phyloP scores from a whole-genome alignment of 2,113 vertebrate species.

The Muntiacus muntjak region DNA sequence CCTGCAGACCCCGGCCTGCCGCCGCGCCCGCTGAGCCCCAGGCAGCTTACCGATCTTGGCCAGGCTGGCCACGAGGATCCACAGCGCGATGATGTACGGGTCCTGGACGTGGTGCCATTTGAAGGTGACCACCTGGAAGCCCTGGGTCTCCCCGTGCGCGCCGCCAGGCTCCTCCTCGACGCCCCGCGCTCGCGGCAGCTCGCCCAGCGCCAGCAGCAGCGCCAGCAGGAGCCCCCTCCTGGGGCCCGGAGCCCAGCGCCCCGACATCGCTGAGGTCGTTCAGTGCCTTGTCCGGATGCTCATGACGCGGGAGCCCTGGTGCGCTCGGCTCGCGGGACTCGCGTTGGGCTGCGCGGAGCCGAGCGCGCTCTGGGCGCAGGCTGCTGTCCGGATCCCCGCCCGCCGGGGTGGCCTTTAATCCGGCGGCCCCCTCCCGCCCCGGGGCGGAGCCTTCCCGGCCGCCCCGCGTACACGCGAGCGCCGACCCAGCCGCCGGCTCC shows the following conservation, averaged over 20 bases:
- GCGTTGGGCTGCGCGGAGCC: not conserved
- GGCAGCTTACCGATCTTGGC: slow-evolving; percentile 89
- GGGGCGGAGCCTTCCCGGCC: slow-evolving; percentile 68
- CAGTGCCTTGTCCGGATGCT: not conserved
- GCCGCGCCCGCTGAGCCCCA: not conserved
- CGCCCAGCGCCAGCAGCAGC: slow-evolving; percentile 29
- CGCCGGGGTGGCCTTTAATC: slow-evolving; percentile 77
- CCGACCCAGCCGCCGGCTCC: not conserved
- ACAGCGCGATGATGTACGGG: slow-evolving; percentile 87
- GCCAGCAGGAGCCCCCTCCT: slow-evolving; percentile 50
- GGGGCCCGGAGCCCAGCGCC: not conserved
- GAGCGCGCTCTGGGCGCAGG: not conserved
- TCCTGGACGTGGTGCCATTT: slow-evolving; percentile 89
- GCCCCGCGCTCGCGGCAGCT: slow-evolving; percentile 41
- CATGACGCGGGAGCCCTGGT: not conserved
- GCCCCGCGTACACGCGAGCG: not conserved
- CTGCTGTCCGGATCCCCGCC: not conserved
- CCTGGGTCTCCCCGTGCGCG: not conserved
- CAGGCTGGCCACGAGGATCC: slow-evolving; percentile 90
- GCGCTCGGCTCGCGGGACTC: not conserved
- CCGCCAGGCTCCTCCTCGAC: not conserved
- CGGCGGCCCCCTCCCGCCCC: slow-evolving; percentile 26
- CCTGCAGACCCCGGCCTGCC: not conserved
- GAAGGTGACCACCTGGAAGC: slow-evolving; percentile 86
- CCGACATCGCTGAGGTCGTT: not conserved